Base-by-base conservation (phyloP, 2,888 invertebrate genomes). In the Caradrina clavipalpis region DNA sequence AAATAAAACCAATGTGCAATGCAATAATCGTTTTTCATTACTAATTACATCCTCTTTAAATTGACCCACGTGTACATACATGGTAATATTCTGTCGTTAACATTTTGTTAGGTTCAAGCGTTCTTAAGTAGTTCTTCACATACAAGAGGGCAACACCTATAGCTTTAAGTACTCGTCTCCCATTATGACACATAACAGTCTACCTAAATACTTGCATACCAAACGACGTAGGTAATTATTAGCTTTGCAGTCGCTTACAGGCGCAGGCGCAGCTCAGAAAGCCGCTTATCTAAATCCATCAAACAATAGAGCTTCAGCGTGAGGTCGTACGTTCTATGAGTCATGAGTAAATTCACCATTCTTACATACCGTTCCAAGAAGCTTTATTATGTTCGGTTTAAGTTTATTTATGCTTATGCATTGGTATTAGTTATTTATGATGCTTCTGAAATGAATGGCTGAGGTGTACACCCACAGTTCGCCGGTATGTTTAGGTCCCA, bases 271-370 rank as follows among this genome's bases (percentile, higher is more conserved):
- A 64, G 69, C 66, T 68, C 68, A 70, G 73, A 80, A 78, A 74
- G 65, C 62, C 64, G 54, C 67, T 76, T 78, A 69, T 78, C 72
- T 78, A 39, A 65, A 54, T 66, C 64, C 60, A 63, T 73, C 54
- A 63, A 69, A 81, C 78, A 83, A 75, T 81, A 51, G 69, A 71
- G 69, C 74, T 78, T 76, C 61, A 31, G 55, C 19, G 47, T 65
- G 73, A 73, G 60, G 61, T 63, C 62, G 78, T 62, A 31, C 22
- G 13, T 49, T 47, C n/a, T 45, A 61, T 66, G 69, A 81, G n/a
- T 72, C 59, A 80, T 49, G 56, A 64, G 65, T 56, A 50, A 63
- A 65, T 54, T 65, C 47, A 73, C 57, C 3, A 42, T 57, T 42
- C 42, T 61, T 49, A 35, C 45, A 31, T 47, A 22, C 55, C 39